A percentile compares a stretch with the other conserved stretches of the same genome.
These are phyloP conservation scores for Chloebia gouldiae DNA, from an alignment of 2,113 vertebrate genomes.

Conservation along the genomic window DNA sequence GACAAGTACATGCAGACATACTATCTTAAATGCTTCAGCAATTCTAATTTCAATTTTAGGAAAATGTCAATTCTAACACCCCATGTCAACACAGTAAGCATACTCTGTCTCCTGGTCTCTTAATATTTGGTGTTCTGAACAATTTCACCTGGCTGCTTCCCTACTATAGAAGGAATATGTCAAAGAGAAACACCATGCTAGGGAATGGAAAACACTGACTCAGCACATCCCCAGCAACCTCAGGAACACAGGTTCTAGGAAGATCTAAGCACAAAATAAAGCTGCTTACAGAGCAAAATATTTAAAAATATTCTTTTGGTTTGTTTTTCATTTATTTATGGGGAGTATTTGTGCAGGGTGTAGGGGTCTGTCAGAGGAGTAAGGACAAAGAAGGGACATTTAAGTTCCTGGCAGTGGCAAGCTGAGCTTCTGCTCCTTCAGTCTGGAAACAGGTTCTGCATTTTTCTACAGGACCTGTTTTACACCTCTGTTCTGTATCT, in stretches of 20 bases:
- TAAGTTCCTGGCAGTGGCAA: background rate
- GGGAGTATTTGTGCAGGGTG: accelerated
- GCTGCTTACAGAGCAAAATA: background rate
- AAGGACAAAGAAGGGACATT: background rate
- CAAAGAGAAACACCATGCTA: background rate
- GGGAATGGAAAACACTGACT: background rate
- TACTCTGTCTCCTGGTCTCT: background rate
- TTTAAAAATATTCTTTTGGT: background rate
- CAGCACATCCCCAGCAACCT: background rate
- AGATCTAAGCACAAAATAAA: background rate
- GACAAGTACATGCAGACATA: background rate
- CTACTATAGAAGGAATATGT: background rate
- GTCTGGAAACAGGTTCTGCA: background rate
- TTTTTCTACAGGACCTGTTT: background rate
- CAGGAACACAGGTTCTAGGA: background rate
- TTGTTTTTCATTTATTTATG: background rate
- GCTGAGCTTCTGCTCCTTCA: background rate
- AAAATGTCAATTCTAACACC: background rate
- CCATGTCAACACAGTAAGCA: background rate
- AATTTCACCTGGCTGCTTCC: background rate
- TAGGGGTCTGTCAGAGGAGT: background rate
- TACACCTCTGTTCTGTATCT: background rate
- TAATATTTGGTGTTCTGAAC: background rate
- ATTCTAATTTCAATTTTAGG: background rate
- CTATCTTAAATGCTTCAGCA: background rate